Percentiles rank a stretch among this genome's conserved stretches.
These are phyloP conservation scores for Parotocinclus haroldoi DNA, from an alignment of 2,797 vertebrate species.

Conservation along the genomic window DNA sequence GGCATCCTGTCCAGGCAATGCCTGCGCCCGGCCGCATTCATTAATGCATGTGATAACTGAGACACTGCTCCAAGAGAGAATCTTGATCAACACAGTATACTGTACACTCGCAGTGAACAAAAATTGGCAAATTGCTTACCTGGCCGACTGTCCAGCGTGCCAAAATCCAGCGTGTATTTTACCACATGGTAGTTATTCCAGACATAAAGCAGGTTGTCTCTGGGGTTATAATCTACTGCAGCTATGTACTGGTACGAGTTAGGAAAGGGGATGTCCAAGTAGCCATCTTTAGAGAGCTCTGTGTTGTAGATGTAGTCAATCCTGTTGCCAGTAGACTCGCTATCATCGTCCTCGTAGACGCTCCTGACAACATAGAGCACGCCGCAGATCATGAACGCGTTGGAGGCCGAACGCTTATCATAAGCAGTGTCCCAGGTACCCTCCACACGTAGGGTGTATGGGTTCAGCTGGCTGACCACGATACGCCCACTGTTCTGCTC, in stretches of 20 bases:
- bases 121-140: conserved; percentile 71
- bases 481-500: conserved; percentile 97
- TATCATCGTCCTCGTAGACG: conserved; percentile 97
- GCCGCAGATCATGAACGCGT: conserved; percentile 99
- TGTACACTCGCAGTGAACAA: too few relatives aligned
- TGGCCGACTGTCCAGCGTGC: conserved; percentile 85
- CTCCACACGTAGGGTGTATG: conserved; percentile 92
- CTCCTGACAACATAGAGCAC: conserved; percentile 96
- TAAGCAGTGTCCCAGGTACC: conserved; percentile 98
- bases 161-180: conserved; percentile 96
- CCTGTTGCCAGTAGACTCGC: conserved; percentile 97
- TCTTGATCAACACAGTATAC: too few relatives aligned
- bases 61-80: too few relatives aligned
- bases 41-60: too few relatives aligned
- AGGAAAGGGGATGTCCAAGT: conserved; percentile 93
- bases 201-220: conserved; percentile 97
- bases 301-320: conserved; percentile 99
- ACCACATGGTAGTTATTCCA: conserved; percentile 99
- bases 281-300: conserved; percentile 91
- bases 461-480: conserved; percentile 96
- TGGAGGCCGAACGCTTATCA: conserved; percentile 95
- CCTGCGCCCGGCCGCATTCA: too few relatives aligned
- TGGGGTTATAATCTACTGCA: conserved; percentile 98
- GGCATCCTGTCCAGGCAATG: too few relatives aligned
- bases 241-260: conserved; percentile 99